Percentiles rank a stretch among this genome's conserved stretches.
Evolutionary conservation across 2,113 vertebrate genomes (phyloP).

Genomic region (Psammodynastes pulverulentus): DNA sequence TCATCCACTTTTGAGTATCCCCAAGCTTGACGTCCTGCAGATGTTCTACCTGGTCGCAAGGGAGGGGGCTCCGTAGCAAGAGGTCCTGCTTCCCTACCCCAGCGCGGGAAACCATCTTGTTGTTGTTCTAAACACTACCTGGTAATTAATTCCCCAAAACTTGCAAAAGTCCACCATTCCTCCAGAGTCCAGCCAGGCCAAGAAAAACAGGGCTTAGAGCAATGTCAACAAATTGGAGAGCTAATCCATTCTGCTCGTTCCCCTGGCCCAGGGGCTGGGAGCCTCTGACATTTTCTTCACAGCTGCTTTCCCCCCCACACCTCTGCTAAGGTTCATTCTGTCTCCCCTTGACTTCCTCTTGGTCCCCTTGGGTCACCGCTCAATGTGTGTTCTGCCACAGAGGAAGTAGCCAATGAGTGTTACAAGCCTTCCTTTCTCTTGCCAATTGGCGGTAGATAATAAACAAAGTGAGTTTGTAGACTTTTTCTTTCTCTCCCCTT

Average conservation of each 20-base stretch:
- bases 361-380: slow-evolving; percentile 36
- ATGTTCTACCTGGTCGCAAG: background rate
- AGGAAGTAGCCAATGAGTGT: slow-evolving; percentile 33
- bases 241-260: background rate
- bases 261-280: background rate
- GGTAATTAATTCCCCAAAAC: slow-evolving; percentile 8
- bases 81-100: background rate
- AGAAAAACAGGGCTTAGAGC: slow-evolving; percentile 19
- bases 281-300: slow-evolving; percentile 11
- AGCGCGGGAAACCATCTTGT: background rate
- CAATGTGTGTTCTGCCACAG: slow-evolving; percentile 51
- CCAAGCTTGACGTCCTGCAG: background rate
- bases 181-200: background rate
- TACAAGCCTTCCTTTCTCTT: slow-evolving; percentile 17
- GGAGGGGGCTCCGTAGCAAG: background rate
- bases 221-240: slow-evolving; percentile 24
- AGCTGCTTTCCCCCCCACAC: background rate
- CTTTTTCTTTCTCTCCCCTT: background rate
- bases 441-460: slow-evolving; percentile 32
- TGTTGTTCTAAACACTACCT: background rate
- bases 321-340: slow-evolving; percentile 23
- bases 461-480: slow-evolving; percentile 5
- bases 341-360: slow-evolving; percentile 21
- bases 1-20: no score
- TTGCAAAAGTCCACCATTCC: background rate